Conservation (phyloP, 1,140 invertebrate genomes). For the Liolophura sinensis region DNA sequence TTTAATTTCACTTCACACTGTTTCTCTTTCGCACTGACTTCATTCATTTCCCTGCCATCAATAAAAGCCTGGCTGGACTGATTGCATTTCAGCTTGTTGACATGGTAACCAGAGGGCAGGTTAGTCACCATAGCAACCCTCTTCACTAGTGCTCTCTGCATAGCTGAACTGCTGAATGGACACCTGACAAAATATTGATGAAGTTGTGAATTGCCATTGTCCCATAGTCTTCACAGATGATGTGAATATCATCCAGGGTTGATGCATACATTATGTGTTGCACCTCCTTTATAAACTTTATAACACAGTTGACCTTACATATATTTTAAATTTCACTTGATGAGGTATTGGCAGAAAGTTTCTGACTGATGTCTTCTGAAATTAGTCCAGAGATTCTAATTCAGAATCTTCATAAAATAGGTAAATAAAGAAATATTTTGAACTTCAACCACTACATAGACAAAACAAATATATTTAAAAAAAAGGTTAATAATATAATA, state of each 20-base stretch:
- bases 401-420: background rate
- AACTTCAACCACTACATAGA: background rate
- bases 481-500: background rate
- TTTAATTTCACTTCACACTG: conserved; percentile 8
- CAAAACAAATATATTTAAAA: background rate
- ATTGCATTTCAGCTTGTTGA: conserved; percentile 41
- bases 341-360: too few relatives aligned
- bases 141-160: conserved; percentile 67
- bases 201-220: too few relatives aligned
- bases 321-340: background rate
- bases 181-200: conserved; percentile 41
- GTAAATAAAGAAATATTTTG: background rate
- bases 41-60: conserved; percentile 23
- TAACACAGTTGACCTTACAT: background rate
- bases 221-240: background rate
- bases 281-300: background rate
- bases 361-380: background rate
- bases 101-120: conserved; percentile 24
- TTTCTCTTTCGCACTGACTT: conserved; percentile 5
- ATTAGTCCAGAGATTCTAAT: background rate
- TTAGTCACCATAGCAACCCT: conserved; percentile 21
- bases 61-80: conserved; percentile 52
- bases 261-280: background rate
- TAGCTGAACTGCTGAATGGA: conserved; percentile 67
- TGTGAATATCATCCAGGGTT: background rate